Conservation (phyloP, 2,113 vertebrate genomes). For the Scomber japonicus region DNA sequence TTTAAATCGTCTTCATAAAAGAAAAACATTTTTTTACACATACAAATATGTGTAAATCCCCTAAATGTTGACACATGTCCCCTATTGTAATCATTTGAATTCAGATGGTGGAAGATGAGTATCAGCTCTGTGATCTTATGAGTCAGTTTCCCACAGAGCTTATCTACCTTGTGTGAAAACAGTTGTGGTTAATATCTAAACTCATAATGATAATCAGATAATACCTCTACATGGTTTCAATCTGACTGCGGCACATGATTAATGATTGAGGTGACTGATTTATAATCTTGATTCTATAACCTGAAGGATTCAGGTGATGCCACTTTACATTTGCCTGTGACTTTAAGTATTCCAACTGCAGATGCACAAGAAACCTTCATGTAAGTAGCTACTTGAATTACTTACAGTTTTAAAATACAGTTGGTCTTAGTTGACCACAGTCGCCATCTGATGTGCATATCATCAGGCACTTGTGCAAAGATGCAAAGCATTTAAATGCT, state of each 20-base stretch:
- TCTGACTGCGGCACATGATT: neutral
- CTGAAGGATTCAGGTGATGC: neutral
- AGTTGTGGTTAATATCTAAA: neutral
- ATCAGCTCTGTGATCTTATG: conserved; percentile 29
- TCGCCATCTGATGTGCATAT: neutral
- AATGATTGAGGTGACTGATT: conserved; percentile 3
- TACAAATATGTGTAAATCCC: too few relatives aligned
- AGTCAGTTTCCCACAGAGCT: conserved; percentile 17
- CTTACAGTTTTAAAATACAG: neutral
- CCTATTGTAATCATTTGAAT: neutral
- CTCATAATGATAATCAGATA: conserved; percentile 22
- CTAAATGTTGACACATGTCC: neutral
- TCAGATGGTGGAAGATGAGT: conserved; percentile 3
- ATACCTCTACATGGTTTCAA: conserved; percentile 11
- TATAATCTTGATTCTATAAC: neutral
- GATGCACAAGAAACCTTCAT: neutral
- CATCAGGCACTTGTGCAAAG: neutral
- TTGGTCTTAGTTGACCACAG: neutral
- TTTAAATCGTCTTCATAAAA: neutral
- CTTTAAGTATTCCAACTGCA: neutral
- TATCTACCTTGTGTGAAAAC: conserved; percentile 2
- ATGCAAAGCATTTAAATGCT: neutral
- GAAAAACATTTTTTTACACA: neutral
- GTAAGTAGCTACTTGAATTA: neutral
- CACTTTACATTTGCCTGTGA: neutral